Conservation (phyloP, 1,140 invertebrate species). For the Sminthurinus signatus region DNA sequence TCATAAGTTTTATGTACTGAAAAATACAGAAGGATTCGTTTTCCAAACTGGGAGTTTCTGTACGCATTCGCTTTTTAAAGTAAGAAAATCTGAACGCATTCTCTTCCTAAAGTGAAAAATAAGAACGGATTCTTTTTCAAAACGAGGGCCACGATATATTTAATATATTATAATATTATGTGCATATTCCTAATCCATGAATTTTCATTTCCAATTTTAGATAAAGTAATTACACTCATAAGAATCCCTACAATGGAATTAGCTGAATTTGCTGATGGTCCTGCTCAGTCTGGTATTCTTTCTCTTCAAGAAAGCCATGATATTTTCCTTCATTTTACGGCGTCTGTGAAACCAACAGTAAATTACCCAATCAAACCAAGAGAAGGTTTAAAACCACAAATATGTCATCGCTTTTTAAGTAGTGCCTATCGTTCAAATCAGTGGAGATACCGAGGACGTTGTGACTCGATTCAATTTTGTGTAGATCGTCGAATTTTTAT, state of each 20-base stretch:
- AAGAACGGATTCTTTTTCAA: no score
- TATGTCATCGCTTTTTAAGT: slow-evolving; percentile 48
- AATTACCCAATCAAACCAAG: slow-evolving; percentile 72
- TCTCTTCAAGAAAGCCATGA: slow-evolving; percentile 85
- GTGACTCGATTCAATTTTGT: slow-evolving; percentile 87
- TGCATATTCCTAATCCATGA: not conserved
- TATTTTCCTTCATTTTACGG: slow-evolving; percentile 83
- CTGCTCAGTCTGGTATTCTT: slow-evolving; percentile 78
- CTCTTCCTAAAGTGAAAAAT: no score
- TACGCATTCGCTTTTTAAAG: no score
- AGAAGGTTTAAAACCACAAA: slow-evolving; percentile 79
- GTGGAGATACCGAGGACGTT: slow-evolving; percentile 84
- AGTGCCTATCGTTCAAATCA: slow-evolving; percentile 95
- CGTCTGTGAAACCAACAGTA: slow-evolving; percentile 70
- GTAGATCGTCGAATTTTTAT: slow-evolving; percentile 88
- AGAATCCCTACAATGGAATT: slow-evolving; percentile 83
- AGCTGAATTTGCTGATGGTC: slow-evolving; percentile 84
- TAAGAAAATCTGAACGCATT: slow-evolving; percentile 68
- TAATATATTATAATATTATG: not conserved
- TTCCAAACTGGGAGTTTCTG: no score
- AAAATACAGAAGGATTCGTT: no score
- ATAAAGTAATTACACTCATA: no score
- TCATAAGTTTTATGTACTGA: no score
- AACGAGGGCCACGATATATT: not conserved
- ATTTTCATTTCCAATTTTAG: slow-evolving; percentile 52